Evolutionary conservation across 2,797 vertebrate species (phyloP).

Genomic region (Hylomyscus alleni): DNA sequence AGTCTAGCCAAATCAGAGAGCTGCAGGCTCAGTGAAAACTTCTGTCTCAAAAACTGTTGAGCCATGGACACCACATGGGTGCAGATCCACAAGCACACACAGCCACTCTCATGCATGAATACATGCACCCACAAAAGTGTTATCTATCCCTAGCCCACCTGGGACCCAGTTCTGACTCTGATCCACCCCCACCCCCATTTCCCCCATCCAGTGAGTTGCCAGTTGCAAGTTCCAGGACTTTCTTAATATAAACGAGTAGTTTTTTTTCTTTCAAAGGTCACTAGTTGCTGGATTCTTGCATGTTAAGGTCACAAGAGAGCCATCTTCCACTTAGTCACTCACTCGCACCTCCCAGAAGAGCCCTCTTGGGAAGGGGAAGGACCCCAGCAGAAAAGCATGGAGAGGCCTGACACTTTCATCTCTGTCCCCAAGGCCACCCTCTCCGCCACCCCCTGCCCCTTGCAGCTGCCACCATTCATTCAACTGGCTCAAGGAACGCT

Average conservation of each 20-base stretch:
- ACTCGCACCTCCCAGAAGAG: not conserved
- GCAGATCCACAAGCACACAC: not conserved
- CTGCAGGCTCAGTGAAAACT: not conserved
- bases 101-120: not conserved
- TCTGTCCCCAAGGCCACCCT: not conserved
- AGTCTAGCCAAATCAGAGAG: not conserved
- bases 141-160: not conserved
- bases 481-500: not conserved
- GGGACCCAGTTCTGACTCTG: not conserved
- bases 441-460: not conserved
- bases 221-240: not conserved
- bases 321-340: not conserved
- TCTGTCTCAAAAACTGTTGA: not conserved
- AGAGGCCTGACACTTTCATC: not conserved
- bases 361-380: not conserved
- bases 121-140: not conserved
- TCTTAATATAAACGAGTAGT: not conserved
- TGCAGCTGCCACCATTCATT: too few species aligned
- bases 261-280: not conserved
- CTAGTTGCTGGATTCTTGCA: not conserved
- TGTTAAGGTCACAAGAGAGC: not conserved
- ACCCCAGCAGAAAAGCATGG: too few species aligned
- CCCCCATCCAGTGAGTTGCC: too few species aligned
- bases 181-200: not conserved
- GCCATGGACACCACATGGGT: too few species aligned